Percentiles rank a stretch among this genome's conserved stretches.
phyloP scores from a whole-genome alignment of 2,797 vertebrate genomes.

The Phataginus tricuspis region DNA sequence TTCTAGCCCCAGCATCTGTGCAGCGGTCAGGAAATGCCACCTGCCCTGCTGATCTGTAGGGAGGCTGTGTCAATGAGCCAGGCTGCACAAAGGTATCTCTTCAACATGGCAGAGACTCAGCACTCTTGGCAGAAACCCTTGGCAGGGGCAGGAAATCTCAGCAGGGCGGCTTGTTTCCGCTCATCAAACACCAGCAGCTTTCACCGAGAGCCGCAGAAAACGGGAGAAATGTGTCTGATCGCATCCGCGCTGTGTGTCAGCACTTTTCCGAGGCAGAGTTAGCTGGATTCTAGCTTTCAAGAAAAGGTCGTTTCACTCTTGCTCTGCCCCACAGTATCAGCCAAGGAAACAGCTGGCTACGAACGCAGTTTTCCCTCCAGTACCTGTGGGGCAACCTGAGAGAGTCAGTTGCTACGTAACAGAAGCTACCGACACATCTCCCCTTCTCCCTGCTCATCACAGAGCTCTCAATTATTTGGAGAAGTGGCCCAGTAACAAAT shows the following conservation, averaged over 20 bases:
- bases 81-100: slow-evolving; percentile 64
- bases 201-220: slow-evolving; percentile 69
- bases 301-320: slow-evolving; percentile 70
- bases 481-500: background rate
- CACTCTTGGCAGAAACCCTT: slow-evolving; percentile 80
- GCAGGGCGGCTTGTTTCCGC: slow-evolving; percentile 84
- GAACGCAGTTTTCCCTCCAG: slow-evolving; percentile 1
- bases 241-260: slow-evolving; percentile 77
- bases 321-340: slow-evolving; percentile 54
- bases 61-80: slow-evolving; percentile 46
- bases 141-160: slow-evolving; percentile 80
- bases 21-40: background rate
- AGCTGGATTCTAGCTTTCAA: slow-evolving; percentile 81
- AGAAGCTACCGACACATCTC: background rate
- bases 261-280: slow-evolving; percentile 82
- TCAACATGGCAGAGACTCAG: slow-evolving; percentile 73
- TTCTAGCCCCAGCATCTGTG: background rate
- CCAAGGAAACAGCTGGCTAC: slow-evolving; percentile 64
- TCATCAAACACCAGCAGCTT: slow-evolving; percentile 85
- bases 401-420: background rate
- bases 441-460: background rate
- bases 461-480: background rate
- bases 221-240: slow-evolving; percentile 78
- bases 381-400: background rate
- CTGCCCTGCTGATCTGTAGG: background rate